These are phyloP conservation scores for Philonicus albiceps DNA, from an alignment of 2,888 invertebrate species.

Conservation along the genomic window DNA sequence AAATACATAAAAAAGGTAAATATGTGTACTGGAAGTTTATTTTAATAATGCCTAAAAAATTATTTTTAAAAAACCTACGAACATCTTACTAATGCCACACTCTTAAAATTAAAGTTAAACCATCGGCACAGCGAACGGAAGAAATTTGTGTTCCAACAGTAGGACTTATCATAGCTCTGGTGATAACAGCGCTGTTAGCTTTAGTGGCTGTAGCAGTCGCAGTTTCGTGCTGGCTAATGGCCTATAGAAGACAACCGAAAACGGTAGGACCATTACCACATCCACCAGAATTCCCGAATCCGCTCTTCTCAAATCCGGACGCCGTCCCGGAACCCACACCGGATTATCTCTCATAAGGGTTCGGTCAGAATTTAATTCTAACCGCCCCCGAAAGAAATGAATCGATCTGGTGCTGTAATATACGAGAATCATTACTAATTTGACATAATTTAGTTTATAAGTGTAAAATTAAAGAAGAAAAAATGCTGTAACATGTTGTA, in stretches of 20 bases:
- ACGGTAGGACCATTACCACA: conserved; percentile 90
- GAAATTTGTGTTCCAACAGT: conserved; percentile 95
- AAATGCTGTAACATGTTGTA: conserved; percentile 42
- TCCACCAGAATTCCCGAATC: conserved; percentile 95
- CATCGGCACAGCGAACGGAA: conserved; percentile 68
- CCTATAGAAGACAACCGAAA: conserved; percentile 87
- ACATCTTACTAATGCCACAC: background rate
- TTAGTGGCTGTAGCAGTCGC: conserved; percentile 93
- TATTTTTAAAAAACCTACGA: background rate
- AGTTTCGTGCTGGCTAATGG: conserved; percentile 95
- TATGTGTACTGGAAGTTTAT: background rate
- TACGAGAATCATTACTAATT: conserved; percentile 21
- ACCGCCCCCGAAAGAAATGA: conserved; percentile 47
- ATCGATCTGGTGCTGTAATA: conserved; percentile 39
- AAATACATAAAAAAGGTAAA: background rate
- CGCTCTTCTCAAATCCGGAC: conserved; percentile 85
- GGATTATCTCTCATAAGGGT: conserved; percentile 73
- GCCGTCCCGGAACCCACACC: conserved; percentile 83
- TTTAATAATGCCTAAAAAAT: background rate
- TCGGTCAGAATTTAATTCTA: background rate
- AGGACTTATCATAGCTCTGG: conserved; percentile 89
- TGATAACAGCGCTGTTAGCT: conserved; percentile 89
- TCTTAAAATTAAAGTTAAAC: conserved; percentile 58
- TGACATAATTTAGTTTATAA: conserved; percentile 1
- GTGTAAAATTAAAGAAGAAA: conserved; percentile 33